These are phyloP conservation scores for Apoda limacodes DNA, from an alignment of 2,888 invertebrate species.

Conservation along the genomic window DNA sequence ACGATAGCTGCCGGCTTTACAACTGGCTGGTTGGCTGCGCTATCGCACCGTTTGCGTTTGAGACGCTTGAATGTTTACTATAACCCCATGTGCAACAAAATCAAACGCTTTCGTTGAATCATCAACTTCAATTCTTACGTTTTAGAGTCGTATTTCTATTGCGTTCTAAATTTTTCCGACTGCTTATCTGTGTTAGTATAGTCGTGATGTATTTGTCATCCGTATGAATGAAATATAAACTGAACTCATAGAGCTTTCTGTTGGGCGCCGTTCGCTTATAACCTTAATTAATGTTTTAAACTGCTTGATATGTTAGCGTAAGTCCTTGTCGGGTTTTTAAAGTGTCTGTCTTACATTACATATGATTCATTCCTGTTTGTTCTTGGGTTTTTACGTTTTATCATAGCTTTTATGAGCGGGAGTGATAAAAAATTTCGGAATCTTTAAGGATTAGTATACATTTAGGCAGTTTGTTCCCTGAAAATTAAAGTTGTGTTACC, in stretches of 20 bases:
- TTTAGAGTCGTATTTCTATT: slow-evolving; percentile 22
- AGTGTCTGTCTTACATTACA: slow-evolving; percentile 29
- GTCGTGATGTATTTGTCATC: slow-evolving; percentile 61
- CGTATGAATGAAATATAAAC: slow-evolving; percentile 65
- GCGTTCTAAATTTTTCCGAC: slow-evolving; percentile 9
- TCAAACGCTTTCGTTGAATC: slow-evolving; percentile 33
- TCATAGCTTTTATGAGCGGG: background rate
- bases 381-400: slow-evolving; percentile 7
- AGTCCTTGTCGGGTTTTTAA: slow-evolving; percentile 31
- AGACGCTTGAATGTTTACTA: slow-evolving; percentile 52
- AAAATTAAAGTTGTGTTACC: too few relatives aligned
- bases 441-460: too few relatives aligned
- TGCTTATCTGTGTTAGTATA: slow-evolving; percentile 60
- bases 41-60: slow-evolving; percentile 39
- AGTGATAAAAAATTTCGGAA: background rate
- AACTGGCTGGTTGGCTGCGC: slow-evolving; percentile 42
- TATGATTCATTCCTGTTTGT: slow-evolving; percentile 35
- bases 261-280: slow-evolving; percentile 49
- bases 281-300: slow-evolving; percentile 62
- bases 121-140: slow-evolving; percentile 18
- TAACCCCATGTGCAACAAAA: slow-evolving; percentile 53
- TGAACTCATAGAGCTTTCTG: slow-evolving; percentile 57
- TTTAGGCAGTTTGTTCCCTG: too few relatives aligned
- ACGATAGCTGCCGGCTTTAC: slow-evolving; percentile 41
- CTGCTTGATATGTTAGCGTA: slow-evolving; percentile 35